These are phyloP conservation scores for Orycteropus afer DNA, from an alignment of 2,113 vertebrate species.

Conservation along the genomic window DNA sequence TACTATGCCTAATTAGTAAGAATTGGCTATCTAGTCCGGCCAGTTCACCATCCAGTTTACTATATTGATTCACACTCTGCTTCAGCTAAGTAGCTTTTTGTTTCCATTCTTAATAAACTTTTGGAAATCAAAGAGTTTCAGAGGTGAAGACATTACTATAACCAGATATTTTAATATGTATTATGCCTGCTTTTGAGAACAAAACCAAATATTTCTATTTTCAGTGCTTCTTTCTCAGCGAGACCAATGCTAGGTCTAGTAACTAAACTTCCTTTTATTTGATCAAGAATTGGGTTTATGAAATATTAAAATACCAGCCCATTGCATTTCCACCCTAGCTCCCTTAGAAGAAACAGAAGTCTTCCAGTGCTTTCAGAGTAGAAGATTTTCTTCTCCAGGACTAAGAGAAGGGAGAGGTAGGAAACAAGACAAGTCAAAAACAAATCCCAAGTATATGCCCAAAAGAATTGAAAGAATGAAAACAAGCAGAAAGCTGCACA, in stretches of 20 bases:
- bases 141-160: neutral
- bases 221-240: neutral
- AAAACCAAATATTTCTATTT: neutral
- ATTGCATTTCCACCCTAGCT: neutral
- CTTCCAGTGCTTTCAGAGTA: neutral
- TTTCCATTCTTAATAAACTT: neutral
- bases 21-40: neutral
- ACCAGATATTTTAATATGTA: neutral
- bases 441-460: neutral
- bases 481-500: neutral
- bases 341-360: neutral
- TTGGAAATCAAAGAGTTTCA: neutral
- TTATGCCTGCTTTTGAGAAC: neutral
- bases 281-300: neutral
- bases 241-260: neutral
- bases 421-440: neutral
- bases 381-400: neutral
- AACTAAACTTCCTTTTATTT: neutral
- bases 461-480: neutral
- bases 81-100: neutral
- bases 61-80: neutral
- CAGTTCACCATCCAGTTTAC: neutral
- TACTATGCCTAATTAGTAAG: neutral
- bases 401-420: neutral
- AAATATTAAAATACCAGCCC: neutral